Evolutionary conservation across 2,113 vertebrate species (phyloP).

Genomic region (Ophthalmotilapia sp.): DNA sequence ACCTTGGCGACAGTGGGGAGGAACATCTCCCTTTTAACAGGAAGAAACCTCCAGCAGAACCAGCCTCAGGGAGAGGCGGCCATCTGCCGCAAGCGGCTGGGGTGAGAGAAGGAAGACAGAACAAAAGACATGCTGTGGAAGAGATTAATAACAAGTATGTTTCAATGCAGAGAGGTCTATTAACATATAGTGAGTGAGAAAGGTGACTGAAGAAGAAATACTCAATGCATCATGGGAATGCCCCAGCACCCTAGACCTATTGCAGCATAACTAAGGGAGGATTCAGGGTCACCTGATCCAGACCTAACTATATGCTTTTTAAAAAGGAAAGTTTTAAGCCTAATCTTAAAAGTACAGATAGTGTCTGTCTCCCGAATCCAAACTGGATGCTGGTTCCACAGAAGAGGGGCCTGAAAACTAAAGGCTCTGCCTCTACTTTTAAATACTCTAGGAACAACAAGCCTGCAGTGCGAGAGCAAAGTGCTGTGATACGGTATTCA

Average conservation of each 20-base stretch:
- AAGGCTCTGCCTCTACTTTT: neutral
- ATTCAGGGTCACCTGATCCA: neutral
- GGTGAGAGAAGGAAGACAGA: neutral
- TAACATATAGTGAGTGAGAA: neutral
- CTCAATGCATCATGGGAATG: neutral
- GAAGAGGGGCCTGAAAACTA: fast-evolving
- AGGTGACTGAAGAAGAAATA: neutral
- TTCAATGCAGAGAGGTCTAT: neutral
- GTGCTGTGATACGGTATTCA: neutral
- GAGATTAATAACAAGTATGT: neutral
- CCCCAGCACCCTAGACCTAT: neutral
- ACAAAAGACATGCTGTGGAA: neutral
- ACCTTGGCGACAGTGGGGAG: neutral
- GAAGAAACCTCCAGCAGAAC: neutral
- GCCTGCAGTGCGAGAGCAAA: neutral
- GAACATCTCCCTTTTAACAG: neutral
- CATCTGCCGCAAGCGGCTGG: neutral
- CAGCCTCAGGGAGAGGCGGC: neutral
- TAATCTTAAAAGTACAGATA: neutral
- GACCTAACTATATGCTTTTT: neutral
- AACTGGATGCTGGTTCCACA: neutral
- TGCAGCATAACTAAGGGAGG: neutral
- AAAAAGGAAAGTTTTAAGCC: neutral
- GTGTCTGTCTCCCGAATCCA: neutral
- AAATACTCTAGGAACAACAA: neutral